Conservation (phyloP, 2,113 vertebrate species). For the Cromileptes altivelis region DNA sequence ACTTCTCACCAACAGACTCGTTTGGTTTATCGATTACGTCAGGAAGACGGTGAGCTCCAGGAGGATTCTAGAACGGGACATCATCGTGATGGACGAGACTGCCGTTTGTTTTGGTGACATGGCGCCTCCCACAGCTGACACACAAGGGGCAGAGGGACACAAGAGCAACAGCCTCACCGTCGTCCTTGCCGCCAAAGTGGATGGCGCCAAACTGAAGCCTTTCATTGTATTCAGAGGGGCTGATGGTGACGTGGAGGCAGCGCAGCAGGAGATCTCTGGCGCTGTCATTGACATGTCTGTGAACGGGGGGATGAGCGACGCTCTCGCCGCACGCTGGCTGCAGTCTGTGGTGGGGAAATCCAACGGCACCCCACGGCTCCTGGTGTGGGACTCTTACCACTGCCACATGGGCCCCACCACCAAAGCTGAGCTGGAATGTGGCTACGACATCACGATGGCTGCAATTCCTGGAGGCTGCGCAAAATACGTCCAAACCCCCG, state of each 20-base stretch:
- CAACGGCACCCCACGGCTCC: not conserved
- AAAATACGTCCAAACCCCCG: not conserved
- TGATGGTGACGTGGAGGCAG: too few species aligned
- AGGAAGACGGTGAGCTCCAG: not conserved
- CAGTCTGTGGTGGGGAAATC: not conserved
- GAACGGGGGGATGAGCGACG: not conserved
- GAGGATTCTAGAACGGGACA: not conserved
- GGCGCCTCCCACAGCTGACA: too few species aligned
- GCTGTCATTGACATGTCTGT: not conserved
- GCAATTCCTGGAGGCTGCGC: not conserved
- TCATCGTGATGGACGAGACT: not conserved
- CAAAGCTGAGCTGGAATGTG: not conserved
- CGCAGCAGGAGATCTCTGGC: not conserved
- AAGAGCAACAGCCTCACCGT: not conserved
- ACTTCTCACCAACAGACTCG: not conserved
- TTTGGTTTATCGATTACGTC: not conserved
- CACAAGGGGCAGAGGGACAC: too few species aligned
- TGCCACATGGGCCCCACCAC: not conserved
- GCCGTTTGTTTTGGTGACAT: not conserved
- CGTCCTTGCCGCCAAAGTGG: not conserved
- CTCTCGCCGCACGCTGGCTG: not conserved
- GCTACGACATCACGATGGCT: not conserved
- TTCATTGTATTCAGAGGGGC: not conserved
- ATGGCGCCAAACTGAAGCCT: not conserved
- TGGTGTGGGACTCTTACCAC: conserved; percentile 14